These are phyloP conservation scores for Daktulosphaira vitifoliae DNA, from an alignment of 1,140 invertebrate genomes.

Conservation along the genomic window DNA sequence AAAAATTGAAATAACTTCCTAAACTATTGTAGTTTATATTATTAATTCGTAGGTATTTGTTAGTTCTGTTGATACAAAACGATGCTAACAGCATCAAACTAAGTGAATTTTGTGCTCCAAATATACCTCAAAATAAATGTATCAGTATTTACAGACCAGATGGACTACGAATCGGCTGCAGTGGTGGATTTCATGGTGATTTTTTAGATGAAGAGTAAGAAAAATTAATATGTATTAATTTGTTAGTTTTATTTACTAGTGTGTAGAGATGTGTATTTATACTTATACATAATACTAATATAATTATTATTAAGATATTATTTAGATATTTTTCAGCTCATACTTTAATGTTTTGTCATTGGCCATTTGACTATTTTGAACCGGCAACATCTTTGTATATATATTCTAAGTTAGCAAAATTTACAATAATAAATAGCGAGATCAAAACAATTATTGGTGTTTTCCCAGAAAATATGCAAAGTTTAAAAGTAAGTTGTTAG, in stretches of 20 bases:
- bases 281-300: too few species aligned
- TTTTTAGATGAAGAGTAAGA: conserved; percentile 8
- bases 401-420: conserved; percentile 11
- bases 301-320: neutral
- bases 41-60: too few species aligned
- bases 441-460: conserved; percentile 7
- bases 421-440: conserved; percentile 16
- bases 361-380: conserved; percentile 19
- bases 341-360: conserved; percentile 5
- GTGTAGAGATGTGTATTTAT: too few species aligned
- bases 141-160: neutral
- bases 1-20: too few species aligned
- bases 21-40: too few species aligned
- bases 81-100: neutral
- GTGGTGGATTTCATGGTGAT: neutral
- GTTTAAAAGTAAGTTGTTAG: conserved; percentile 23
- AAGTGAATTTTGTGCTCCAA: neutral
- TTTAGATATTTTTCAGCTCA: conserved; percentile 6
- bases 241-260: too few species aligned
- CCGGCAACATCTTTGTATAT: neutral
- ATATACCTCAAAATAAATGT: conserved; percentile 6
- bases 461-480: conserved; percentile 17
- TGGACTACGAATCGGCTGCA: conserved; percentile 15
- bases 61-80: too few species aligned
- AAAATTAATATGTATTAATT: too few species aligned